Base-by-base conservation (phyloP, 2,888 invertebrate species). In the Cyrtodaria siliqua region DNA sequence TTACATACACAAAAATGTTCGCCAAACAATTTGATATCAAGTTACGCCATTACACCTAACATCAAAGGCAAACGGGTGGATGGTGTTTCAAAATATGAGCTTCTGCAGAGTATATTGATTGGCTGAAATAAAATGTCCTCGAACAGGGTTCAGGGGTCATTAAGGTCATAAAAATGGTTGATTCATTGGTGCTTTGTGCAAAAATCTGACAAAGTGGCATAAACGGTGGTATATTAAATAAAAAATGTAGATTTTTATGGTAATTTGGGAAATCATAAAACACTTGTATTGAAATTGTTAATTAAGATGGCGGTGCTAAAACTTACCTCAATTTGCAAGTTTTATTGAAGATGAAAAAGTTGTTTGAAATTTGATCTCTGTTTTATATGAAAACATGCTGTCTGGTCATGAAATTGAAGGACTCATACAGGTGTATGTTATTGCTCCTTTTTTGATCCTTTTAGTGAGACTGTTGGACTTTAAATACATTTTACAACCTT, bases 361-460 rank as follows among this genome's bases (percentile, higher is more conserved):
- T 20, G 44, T 44, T 44, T 44, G 44, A 44, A 18, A 44, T 44
- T 16, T 44, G 44, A 44, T 44, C 33, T 33, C 4, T 33, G 33
- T 33, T 33, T 33, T 12, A 33, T 33, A 33, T 4, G 33, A 33
- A 33, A 33, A 33, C 33, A 4, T 33, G 33, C 33, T 33, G 33
- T 33, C 33, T 33, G 33, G 6, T 33, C 33, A 12, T 33, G 33
- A 33, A 33, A 33, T 12, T 12, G 6, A 4, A 33, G 33, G 12
- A 33, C 33, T 8, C 4, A 33, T 8, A 33, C 33, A 33, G 12
- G 33, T 33, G 12, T 33, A 4, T 33, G 33, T 33, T 33, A 33
- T 33, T 33, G 33, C 33, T 33, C 33, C 33, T 12, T 33, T 33
- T 33, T 33, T 33, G 33, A 33, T 33, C 33, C 33, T 33, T 33